A percentile compares a stretch with the other conserved stretches of the same genome.
phyloP scores from a whole-genome alignment of 2,888 invertebrate species.

The Drosophila algonquin region DNA sequence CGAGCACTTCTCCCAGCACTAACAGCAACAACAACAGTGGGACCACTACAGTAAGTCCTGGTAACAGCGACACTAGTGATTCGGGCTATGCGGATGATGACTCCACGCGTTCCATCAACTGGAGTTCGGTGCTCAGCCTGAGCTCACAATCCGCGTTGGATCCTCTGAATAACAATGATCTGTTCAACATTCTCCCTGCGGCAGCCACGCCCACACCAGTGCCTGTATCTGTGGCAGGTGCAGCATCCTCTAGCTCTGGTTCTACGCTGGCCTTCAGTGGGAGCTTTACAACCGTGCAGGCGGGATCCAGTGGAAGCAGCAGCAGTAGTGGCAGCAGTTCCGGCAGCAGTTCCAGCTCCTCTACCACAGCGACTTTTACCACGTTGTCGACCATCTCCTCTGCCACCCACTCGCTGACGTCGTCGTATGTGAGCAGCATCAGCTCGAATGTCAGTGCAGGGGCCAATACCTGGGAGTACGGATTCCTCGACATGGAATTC shows the following conservation, averaged over 20 bases:
- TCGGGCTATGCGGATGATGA: conserved; percentile 91
- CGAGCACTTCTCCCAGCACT: conserved; percentile 25
- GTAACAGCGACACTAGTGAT: conserved; percentile 86
- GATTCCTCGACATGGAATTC: conserved; percentile 84
- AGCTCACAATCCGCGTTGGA: conserved; percentile 94
- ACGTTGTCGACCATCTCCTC: conserved; percentile 82
- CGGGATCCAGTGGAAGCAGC: conserved; percentile 42
- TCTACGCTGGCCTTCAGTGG: conserved; percentile 80
- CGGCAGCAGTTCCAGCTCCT: conserved; percentile 43
- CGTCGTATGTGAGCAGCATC: conserved; percentile 82
- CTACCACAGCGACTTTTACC: conserved; percentile 81
- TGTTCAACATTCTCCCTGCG: conserved; percentile 84
- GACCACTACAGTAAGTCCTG: conserved; percentile 49
- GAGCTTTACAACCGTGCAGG: conserved; percentile 80
- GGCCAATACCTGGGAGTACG: conserved; percentile 83
- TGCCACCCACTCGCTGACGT: conserved; percentile 81
- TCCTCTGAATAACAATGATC: conserved; percentile 91
- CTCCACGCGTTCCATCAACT: conserved; percentile 92
- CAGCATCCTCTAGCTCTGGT: conserved; percentile 31
- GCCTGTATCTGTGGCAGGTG: conserved; percentile 65
- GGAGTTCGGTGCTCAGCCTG: conserved; percentile 95
- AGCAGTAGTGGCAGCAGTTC: conserved; percentile 39
- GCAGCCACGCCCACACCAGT: conserved; percentile 79
- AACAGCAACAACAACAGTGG: conserved; percentile 10
- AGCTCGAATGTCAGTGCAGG: conserved; percentile 74